Percentiles rank a stretch among this genome's conserved stretches.
phyloP scores from a whole-genome alignment of 2,113 vertebrate genomes.

The Gambusia affinis region DNA sequence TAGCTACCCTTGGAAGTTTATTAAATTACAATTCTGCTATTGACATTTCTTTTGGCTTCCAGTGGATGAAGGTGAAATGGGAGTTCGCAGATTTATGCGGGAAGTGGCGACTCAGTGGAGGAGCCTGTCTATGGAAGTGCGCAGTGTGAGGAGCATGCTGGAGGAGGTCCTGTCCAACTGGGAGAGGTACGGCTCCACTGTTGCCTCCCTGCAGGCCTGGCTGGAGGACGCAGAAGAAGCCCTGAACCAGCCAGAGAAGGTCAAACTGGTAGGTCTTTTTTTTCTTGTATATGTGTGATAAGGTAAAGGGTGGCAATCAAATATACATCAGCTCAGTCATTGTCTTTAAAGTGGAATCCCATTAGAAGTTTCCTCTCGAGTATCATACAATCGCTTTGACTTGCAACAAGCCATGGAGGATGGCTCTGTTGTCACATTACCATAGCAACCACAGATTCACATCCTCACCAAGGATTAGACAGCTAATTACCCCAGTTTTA shows the following conservation, averaged over 20 bases:
- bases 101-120: slow-evolving; percentile 93
- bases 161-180: slow-evolving; percentile 94
- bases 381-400: slow-evolving; percentile 65
- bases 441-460: slow-evolving; percentile 68
- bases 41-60: slow-evolving; percentile 8
- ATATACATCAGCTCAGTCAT: slow-evolving; percentile 38
- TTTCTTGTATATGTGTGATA: not conserved
- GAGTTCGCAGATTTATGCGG: slow-evolving; percentile 87
- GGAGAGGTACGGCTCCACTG: slow-evolving; percentile 88
- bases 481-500: slow-evolving; percentile 74
- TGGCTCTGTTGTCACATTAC: slow-evolving; percentile 59
- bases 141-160: slow-evolving; percentile 93
- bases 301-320: slow-evolving; percentile 31
- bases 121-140: slow-evolving; percentile 91
- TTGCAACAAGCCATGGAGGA: slow-evolving; percentile 59
- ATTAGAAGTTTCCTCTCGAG: slow-evolving; percentile 54
- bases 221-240: slow-evolving; percentile 91
- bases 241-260: slow-evolving; percentile 86
- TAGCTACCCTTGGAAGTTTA: not conserved
- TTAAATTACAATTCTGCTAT: not conserved
- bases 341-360: slow-evolving; percentile 48
- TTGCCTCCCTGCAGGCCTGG: slow-evolving; percentile 90
- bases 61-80: slow-evolving; percentile 89
- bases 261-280: slow-evolving; percentile 82
- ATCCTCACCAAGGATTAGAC: slow-evolving; percentile 66